Evolutionary conservation across 2,113 vertebrate species (phyloP).

Genomic region (Caretta caretta): DNA sequence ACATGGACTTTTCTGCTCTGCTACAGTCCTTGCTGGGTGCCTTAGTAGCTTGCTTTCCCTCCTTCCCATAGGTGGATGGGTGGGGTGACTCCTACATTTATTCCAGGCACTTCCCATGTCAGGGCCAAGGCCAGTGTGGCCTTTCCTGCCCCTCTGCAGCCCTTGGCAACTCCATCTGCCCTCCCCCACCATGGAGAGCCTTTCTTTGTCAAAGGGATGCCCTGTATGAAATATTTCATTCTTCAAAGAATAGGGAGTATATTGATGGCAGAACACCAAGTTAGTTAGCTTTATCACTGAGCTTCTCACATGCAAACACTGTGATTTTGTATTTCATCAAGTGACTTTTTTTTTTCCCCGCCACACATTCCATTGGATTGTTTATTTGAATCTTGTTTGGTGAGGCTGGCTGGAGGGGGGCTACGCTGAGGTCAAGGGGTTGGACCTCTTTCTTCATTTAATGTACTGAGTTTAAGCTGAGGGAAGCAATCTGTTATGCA

Average conservation of each 20-base stretch:
- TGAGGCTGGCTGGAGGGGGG: not conserved
- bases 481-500: constrained; percentile 21
- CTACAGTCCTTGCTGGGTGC: not conserved
- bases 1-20: not conserved
- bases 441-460: not conserved
- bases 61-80: not conserved
- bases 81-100: not conserved
- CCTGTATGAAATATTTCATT: accelerated
- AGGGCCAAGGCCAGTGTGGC: not conserved
- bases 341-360: not conserved
- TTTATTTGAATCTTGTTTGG: not conserved
- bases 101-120: not conserved
- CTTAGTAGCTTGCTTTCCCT: not conserved
- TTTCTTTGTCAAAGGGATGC: not conserved
- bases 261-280: constrained; percentile 59
- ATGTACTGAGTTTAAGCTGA: constrained; percentile 24
- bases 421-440: accelerated
- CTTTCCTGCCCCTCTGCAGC: not conserved
- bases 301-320: not conserved
- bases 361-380: accelerated
- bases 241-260: not conserved
- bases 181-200: not conserved
- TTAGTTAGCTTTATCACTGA: constrained; percentile 35
- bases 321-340: not conserved
- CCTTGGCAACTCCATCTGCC: not conserved